Evolutionary conservation across 1,140 invertebrate genomes (phyloP).

Genomic region (Trypoxylus dichotomus): DNA sequence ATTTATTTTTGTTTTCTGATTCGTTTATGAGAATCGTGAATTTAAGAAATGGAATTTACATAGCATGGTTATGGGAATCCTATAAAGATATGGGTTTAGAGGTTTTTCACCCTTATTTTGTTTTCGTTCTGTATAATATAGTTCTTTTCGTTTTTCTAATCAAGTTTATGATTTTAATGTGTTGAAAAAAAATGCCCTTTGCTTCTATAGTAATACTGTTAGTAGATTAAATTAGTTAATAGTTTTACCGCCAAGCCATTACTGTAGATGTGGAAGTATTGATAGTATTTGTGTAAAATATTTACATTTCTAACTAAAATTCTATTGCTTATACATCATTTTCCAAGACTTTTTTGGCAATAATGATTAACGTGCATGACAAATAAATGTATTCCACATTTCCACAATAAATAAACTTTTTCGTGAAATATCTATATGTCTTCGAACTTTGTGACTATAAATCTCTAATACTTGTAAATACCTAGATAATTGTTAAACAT

Average conservation of each 20-base stretch:
- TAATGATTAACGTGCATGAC: too few relatives aligned
- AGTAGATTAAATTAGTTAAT: slow-evolving; percentile 2
- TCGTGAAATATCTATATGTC: too few relatives aligned
- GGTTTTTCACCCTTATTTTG: slow-evolving; percentile 1
- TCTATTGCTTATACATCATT: too few relatives aligned
- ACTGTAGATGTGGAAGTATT: background rate
- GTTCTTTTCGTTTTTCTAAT: background rate
- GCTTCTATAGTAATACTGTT: background rate
- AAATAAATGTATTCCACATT: too few relatives aligned
- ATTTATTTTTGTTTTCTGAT: background rate
- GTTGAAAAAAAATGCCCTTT: background rate
- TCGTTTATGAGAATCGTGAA: slow-evolving; percentile 17
- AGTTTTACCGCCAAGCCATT: background rate
- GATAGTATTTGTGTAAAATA: too few relatives aligned
- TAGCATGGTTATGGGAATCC: slow-evolving; percentile 20
- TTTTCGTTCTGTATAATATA: background rate
- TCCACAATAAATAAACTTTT: too few relatives aligned
- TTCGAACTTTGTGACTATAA: too few relatives aligned
- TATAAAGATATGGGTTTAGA: slow-evolving; percentile 13
- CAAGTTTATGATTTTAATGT: background rate
- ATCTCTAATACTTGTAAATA: too few relatives aligned
- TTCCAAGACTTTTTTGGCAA: too few relatives aligned
- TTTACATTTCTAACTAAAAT: too few relatives aligned
- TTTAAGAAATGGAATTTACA: slow-evolving; percentile 5
- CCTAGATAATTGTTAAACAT: too few relatives aligned